Evolutionary conservation across 2,888 invertebrate species (phyloP).

Genomic region (Anorthoa munda): DNA sequence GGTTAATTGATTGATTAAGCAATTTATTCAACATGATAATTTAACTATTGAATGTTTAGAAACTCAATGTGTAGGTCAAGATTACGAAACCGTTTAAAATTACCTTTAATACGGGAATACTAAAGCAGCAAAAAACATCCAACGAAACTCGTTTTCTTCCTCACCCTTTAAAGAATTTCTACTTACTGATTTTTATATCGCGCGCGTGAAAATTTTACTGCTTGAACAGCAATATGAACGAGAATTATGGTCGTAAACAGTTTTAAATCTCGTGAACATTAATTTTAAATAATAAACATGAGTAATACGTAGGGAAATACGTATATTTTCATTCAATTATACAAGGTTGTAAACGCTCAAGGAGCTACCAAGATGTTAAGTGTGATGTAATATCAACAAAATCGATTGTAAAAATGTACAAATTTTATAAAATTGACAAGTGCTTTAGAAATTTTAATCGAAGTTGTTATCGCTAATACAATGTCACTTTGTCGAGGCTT

Average conservation of each 20-base stretch:
- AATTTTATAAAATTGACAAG: too few species aligned
- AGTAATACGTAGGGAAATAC: not conserved
- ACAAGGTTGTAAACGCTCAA: not conserved
- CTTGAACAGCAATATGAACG: slow-evolving; percentile 47
- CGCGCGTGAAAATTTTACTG: slow-evolving; percentile 43
- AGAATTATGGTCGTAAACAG: slow-evolving; percentile 51
- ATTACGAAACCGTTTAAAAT: too few species aligned
- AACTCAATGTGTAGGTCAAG: too few species aligned
- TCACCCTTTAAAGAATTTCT: slow-evolving; percentile 14
- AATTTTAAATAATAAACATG: slow-evolving; percentile 33
- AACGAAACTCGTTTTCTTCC: not conserved
- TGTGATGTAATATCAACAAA: too few species aligned
- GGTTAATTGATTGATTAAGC: too few species aligned
- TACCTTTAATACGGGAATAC: not conserved
- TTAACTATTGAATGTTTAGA: too few species aligned
- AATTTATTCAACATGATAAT: too few species aligned
- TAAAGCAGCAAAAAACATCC: not conserved
- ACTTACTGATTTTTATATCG: slow-evolving; percentile 21
- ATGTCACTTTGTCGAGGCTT: too few species aligned
- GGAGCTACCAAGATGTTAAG: too few species aligned
- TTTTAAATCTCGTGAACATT: slow-evolving; percentile 42
- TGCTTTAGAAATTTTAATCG: too few species aligned
- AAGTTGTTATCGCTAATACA: too few species aligned
- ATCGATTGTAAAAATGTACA: too few species aligned
- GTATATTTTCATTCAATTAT: not conserved